Base-by-base conservation (phyloP, 2,797 vertebrate species). In the Dryobates pubescens region DNA sequence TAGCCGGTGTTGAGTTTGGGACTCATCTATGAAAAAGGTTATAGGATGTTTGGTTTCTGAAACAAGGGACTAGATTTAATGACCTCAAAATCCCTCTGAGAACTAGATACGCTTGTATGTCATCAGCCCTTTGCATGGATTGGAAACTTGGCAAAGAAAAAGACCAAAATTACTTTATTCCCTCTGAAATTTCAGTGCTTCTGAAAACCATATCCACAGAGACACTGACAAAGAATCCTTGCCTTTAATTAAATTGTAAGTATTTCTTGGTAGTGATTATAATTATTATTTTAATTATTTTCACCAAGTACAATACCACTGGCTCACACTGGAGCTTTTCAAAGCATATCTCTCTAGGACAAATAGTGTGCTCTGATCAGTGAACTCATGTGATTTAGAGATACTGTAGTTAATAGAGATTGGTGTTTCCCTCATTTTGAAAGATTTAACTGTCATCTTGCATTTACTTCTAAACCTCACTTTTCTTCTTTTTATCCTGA, bases 221-320 rank as follows among this genome's bases (percentile, higher is more conserved):
- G 96, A 47, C 32, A 47, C 49, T 92, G 88, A 93, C 86, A 94
- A 95, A 92, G 73, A 82, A 78, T 86, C 56, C 36, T 84, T 88
- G 90, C 41, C 54, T 83, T 93, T 96, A 96, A 95, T 96, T 95
- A 96, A 96, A 95, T 92, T 93, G 59, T 93, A 95, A 95, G 70
- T 89, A 73, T 92, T 95, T 92, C 81, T 94, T 89, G 64, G 43
- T 84, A 62, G 57, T 80, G 77, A 94, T 95, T 95, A 91, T 53
- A 92, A 80, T 93, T 82, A 82, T 89, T 73, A 54, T 64, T 95
- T 96, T 88, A 96, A 95, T 95, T 95, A 92, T 95, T 95, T 95
- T 49, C 15, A 64, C 19, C 5, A 86, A 82, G 63, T 88, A 49
- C 22, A 67, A 68, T 77, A 49, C 61, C 47, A 69, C 32, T 74